Base-by-base conservation (phyloP, 2,797 vertebrate genomes). In the Carcharodon carcharias region DNA sequence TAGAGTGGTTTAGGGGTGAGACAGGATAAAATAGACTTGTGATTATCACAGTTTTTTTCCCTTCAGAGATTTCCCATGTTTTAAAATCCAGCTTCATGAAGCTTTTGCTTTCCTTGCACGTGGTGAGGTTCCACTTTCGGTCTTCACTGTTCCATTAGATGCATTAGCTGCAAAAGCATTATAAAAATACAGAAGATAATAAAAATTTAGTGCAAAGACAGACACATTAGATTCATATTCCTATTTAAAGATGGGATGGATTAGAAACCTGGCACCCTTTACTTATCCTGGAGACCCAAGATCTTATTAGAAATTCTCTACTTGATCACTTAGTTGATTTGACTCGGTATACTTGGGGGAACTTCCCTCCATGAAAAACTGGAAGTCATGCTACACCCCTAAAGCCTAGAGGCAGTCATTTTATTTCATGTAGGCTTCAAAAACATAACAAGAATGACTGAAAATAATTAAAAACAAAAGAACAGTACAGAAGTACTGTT, bases 31-130 rank as follows among this genome's bases (percentile, higher is more conserved):
- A 67, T 50, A 87, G 45, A 85, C 63, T 21, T 95, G 45, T 73
- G 50, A 95, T 56, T 92, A 65, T 93, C 96, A 77, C 96, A 97
- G 96, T 96, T 96, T 96, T 96, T 96, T 96, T 96, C 97, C n/a
- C 35, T 6, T 96, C 96, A 96, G 96, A 96, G 58, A 96, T n/a
- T 85, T 93, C 96, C 96, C 61, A 89, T 96, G 95, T 96, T 95
- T 67, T 54, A 96, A 95, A 58, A 77, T 96, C 77, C 94, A 92
- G 94, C 97, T 97, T 98, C 96, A 98, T 18, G 97, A 98, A 95
- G 97, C 97, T 98, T 98, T 99, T 97, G 98, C 97, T 97, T 98
- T 99, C 97, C 98, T 97, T 85, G 98, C 97, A 96, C 98, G 97
- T 28, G 98, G 98, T 12, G 97, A 98, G 5, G 97, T 98, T 97